Evolutionary conservation across 2,113 vertebrate species (phyloP), one percentile per base, ranked within the genome.

Genomic region (Pseudonaja textilis): DNA sequence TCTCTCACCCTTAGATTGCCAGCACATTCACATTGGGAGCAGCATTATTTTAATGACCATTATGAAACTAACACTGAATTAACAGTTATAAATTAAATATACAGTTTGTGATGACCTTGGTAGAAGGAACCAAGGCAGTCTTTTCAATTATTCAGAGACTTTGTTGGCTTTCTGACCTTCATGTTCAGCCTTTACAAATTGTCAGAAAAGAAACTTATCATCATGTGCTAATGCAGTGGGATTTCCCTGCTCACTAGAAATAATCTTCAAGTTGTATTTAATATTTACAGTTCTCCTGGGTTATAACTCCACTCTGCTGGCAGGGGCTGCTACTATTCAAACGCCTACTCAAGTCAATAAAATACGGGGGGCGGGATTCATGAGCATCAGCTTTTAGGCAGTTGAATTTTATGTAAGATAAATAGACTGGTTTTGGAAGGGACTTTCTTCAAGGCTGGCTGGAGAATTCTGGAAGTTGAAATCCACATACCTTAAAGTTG

Each of bases 271-370:
- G 57, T 45, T 90, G 10, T 91, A 59, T 95, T 96, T 94, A 96
- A 95, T 96, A 96, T 94, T 96, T 95, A 96, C 94, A 95, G 52
- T 91, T 54, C 90, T 91, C 54, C 29, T 7, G 91, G 92, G 39
- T 54, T 95, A 89, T 95, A 96, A 94, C 91, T 94, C 1, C 1
- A 9, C 59, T 89, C 52, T 93, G 59, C 86, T 64, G 52, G 25
- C 12, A 92, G 89, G 45, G 11, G 69, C 93, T 92, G 93, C 93
- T 92, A 93, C 89, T 90, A 39, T 92, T 95, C 89, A 90, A 88
- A 94, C 91, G 89, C 0, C 0, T 22, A 94, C 93, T 1, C 87
- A 74, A 85, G 92, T 94, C 95, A 96, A 95, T 95, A 96, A 95
- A 95, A 92, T 92, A 92, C 69, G 47, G 91, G 92, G 94, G 93